Conservation (phyloP, 2,888 invertebrate species). For the Torymus auratus region DNA sequence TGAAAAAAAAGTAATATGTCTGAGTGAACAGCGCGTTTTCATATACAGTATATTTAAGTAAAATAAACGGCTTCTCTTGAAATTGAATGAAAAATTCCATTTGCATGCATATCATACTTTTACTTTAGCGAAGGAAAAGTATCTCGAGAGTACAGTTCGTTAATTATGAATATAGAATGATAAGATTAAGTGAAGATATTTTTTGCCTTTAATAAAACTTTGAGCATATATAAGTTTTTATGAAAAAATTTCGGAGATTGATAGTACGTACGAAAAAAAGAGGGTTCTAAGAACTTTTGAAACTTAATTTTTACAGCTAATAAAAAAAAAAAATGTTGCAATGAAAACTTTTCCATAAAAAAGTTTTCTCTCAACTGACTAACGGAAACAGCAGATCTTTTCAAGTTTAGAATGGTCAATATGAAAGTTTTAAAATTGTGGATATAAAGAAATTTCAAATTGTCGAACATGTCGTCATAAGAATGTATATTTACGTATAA, state of each 20-base stretch:
- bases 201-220: slow-evolving; percentile 1
- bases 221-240: slow-evolving; percentile 7
- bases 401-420: slow-evolving; percentile 48
- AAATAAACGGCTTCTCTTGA: no score
- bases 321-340: slow-evolving; percentile 40
- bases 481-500: no score
- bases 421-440: slow-evolving; percentile 40
- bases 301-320: slow-evolving; percentile 45
- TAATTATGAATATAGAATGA: no score
- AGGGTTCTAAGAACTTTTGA: slow-evolving; percentile 5
- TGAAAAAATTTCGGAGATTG: slow-evolving; percentile 24
- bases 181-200: neutral
- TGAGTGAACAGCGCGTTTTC: no score
- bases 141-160: no score
- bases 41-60: no score
- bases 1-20: no score
- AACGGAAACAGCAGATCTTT: slow-evolving; percentile 37
- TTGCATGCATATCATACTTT: no score
- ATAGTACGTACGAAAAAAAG: slow-evolving; percentile 20
- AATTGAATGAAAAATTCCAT: no score
- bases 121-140: no score
- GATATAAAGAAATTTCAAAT: slow-evolving; percentile 34
- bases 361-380: slow-evolving; percentile 30
- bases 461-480: neutral
- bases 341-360: slow-evolving; percentile 44